Conservation (phyloP, 2,888 invertebrate species). For the Tribolium freemani region DNA sequence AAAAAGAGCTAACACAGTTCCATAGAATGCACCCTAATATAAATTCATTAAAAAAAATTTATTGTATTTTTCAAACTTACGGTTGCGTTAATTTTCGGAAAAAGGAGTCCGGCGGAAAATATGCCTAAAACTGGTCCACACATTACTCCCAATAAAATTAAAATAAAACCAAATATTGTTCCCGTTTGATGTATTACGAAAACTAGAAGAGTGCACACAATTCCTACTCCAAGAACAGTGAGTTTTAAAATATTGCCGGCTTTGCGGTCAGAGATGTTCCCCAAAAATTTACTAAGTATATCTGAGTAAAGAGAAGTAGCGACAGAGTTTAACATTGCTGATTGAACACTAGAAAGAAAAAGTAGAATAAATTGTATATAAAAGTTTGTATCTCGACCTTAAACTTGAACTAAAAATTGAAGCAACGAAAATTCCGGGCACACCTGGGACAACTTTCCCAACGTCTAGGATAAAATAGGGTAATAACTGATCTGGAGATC, state of each 20-base stretch:
- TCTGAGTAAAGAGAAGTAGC: slow-evolving; percentile 77
- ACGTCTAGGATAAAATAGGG: slow-evolving; percentile 82
- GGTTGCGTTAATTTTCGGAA: slow-evolving; percentile 74
- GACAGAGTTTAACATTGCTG: slow-evolving; percentile 74
- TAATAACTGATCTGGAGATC: slow-evolving; percentile 71
- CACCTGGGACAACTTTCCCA: slow-evolving; percentile 77
- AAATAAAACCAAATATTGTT: slow-evolving; percentile 69
- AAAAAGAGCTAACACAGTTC: slow-evolving; percentile 45
- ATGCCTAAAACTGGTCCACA: slow-evolving; percentile 74
- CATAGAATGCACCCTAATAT: slow-evolving; percentile 53
- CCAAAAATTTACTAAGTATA: slow-evolving; percentile 72
- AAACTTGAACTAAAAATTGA: slow-evolving; percentile 79
- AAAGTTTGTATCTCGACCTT: slow-evolving; percentile 59
- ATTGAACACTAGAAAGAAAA: slow-evolving; percentile 60
- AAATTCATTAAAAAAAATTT: background rate
- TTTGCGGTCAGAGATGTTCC: slow-evolving; percentile 69
- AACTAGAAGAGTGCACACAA: slow-evolving; percentile 81
- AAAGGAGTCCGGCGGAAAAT: slow-evolving; percentile 78
- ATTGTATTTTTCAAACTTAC: background rate
- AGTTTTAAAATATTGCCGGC: slow-evolving; percentile 73
- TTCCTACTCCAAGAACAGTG: slow-evolving; percentile 66
- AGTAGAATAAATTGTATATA: background rate
- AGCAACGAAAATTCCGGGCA: slow-evolving; percentile 73
- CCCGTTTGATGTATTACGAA: slow-evolving; percentile 70
- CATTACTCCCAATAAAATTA: slow-evolving; percentile 70